Evolutionary conservation across 2,113 vertebrate species (phyloP), one percentile per base, ranked within the genome.

Genomic region (Salvelinus alpinus): DNA sequence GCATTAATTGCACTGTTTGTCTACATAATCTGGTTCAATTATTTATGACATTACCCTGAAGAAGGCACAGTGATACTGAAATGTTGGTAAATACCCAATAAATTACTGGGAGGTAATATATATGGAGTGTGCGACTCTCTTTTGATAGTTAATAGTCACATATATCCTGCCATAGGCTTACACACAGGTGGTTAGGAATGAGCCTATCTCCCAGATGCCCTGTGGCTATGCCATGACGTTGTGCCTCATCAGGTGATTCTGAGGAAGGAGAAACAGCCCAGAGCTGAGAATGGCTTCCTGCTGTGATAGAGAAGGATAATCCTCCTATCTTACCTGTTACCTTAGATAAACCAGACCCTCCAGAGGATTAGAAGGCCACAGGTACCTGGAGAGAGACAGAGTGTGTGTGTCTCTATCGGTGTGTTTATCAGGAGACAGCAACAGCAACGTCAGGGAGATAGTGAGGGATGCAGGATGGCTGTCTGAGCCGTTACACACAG

Each of bases 291-390:
- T 72, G 80, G 71, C 70, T 83, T 78, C 64, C 72, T 70, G 79
- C 70, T 66, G 59, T 80, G 82, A 86, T 70, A 66, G 74, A 74
- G 74, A 78, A 76, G 67, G 71, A 71, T 89, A 90, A 87, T 87
- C 82, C 64, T 34, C 69, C 84, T 86, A 89, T 88, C 84, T 74
- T 80, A 83, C 82, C 78, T 85, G 78, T 86, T 79, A 86, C 80
- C 72, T 82, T 38, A 78, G 85, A 83, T 85, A 88, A 88, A 85
- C 71, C 54, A 71, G 84, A 67, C 77, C 82, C 76, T 86, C 44
- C 24, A 22, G 72, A 72, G 83, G 84, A 88, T 90, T 89, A 86
- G 5, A 76, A 44, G 80, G 79, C 76, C 31, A 72, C 72, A 18
- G 22, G 59, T 69, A 77, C 64, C 81, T 24, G 66, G 74, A 73